Evolutionary conservation across 2,797 vertebrate genomes (phyloP).

Genomic region (Sylvia borin): DNA sequence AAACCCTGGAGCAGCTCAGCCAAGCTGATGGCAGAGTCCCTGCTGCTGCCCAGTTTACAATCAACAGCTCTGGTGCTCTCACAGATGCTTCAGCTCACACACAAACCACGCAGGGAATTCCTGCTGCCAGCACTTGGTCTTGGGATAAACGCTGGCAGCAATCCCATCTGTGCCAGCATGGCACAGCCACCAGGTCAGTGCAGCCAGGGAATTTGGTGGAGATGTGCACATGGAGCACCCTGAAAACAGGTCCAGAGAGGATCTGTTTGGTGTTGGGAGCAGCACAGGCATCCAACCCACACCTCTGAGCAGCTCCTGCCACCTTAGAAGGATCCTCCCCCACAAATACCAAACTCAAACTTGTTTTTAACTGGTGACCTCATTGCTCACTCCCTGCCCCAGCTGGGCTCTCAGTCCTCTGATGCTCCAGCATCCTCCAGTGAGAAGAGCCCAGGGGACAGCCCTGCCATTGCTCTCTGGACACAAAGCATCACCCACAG

Average conservation of each 20-base stretch:
- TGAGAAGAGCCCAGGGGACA: not conserved
- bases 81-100: not conserved
- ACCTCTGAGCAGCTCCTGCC: not conserved
- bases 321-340: not conserved
- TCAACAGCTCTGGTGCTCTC: not conserved
- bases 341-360: not conserved
- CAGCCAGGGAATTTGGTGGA: not conserved
- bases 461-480: not conserved
- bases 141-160: not conserved
- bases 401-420: not conserved
- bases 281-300: not conserved
- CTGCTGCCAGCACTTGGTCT: not conserved
- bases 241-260: not conserved
- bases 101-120: not conserved
- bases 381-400: not conserved
- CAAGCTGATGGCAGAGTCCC: not conserved
- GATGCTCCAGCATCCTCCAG: not conserved
- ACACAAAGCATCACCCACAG: not conserved
- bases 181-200: fast-evolving
- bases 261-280: not conserved
- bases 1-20: not conserved
- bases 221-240: not conserved
- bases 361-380: not conserved
- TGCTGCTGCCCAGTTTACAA: not conserved
- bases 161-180: fast-evolving